These are phyloP conservation scores for Macrobrachium nipponense DNA, from an alignment of 1,140 invertebrate genomes.

Conservation along the genomic window DNA sequence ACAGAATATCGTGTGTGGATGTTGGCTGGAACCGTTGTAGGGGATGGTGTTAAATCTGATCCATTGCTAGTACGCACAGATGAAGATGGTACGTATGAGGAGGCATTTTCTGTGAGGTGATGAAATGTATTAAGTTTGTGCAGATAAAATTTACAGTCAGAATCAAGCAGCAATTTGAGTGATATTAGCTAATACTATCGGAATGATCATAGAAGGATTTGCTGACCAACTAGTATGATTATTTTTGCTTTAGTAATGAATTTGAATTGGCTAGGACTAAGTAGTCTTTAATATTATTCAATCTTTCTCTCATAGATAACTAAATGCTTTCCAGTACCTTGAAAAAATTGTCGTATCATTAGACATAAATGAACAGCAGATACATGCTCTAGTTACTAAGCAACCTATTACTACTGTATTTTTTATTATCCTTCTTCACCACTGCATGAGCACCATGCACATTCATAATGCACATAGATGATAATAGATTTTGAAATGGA, in stretches of 20 bases:
- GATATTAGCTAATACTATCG: neutral
- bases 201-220: slow-evolving; percentile 42
- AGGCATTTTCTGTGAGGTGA: slow-evolving; percentile 15
- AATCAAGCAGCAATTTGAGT: slow-evolving; percentile 6
- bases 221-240: slow-evolving; percentile 19
- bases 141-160: slow-evolving; percentile 19
- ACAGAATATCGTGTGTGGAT: slow-evolving; percentile 96
- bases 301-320: slow-evolving; percentile 28
- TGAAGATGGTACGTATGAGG: slow-evolving; percentile 94
- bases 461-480: slow-evolving; percentile 57
- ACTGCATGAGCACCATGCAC: slow-evolving; percentile 60
- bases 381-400: slow-evolving; percentile 53
- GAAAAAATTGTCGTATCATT: slow-evolving; percentile 27
- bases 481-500: slow-evolving; percentile 51
- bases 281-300: slow-evolving; percentile 22
- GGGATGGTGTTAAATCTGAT: slow-evolving; percentile 90
- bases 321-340: slow-evolving; percentile 32
- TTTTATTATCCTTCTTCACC: slow-evolving; percentile 51
- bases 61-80: slow-evolving; percentile 92
- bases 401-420: slow-evolving; percentile 37
- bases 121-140: slow-evolving; percentile 6
- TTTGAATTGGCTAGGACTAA: slow-evolving; percentile 28
- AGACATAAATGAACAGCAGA: slow-evolving; percentile 45
- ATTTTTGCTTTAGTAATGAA: slow-evolving; percentile 24
- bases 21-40: slow-evolving; percentile 90